Evolutionary conservation across 1,140 invertebrate species (phyloP).

Genomic region (Cydia pomonella): DNA sequence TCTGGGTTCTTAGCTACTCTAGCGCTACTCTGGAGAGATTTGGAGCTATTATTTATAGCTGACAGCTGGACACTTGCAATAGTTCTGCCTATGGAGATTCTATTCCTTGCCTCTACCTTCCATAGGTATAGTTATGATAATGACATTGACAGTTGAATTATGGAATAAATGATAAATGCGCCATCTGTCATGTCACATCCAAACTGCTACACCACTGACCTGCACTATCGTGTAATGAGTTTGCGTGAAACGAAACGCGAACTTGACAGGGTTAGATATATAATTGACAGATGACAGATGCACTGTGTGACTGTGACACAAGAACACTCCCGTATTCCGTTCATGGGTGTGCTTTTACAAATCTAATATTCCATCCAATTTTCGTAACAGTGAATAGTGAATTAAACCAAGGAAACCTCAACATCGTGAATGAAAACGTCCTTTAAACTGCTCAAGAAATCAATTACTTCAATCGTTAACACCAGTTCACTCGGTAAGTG

Average conservation of each 20-base stretch:
- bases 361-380: constrained; percentile 37
- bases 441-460: constrained; percentile 9
- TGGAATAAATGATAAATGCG: no score
- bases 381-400: constrained; percentile 9
- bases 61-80: no score
- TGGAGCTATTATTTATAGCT: no score
- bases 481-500: constrained; percentile 1
- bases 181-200: not conserved
- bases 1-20: no score
- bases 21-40: no score
- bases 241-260: constrained; percentile 39
- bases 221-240: not conserved
- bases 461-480: not conserved
- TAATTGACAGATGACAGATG: constrained; percentile 48
- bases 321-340: constrained; percentile 51
- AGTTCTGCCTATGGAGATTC: no score
- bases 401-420: constrained; percentile 34
- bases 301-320: constrained; percentile 30
- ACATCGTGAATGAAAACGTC: constrained; percentile 22
- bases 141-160: no score
- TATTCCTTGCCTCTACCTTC: no score
- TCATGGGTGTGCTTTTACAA: constrained; percentile 55
- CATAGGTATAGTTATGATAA: no score
- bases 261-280: constrained; percentile 38
- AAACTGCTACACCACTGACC: not conserved